Evolutionary conservation across 2,797 vertebrate species (phyloP).

Genomic region (Neopelma chrysocephalum): DNA sequence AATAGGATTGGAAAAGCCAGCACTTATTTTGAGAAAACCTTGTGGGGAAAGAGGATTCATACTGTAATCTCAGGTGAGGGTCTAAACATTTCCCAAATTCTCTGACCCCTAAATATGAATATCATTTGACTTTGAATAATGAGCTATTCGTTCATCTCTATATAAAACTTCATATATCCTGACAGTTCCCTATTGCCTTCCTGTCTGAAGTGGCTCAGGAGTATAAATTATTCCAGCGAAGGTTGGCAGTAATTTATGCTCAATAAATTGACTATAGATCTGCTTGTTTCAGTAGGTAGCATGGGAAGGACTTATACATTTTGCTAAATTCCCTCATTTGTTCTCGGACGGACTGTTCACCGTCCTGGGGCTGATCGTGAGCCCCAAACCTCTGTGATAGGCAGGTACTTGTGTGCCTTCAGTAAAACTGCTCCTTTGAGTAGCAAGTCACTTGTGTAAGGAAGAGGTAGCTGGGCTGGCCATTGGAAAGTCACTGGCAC

Average conservation of each 20-base stretch:
- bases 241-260: constrained; percentile 82
- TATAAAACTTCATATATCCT: constrained; percentile 79
- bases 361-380: neutral
- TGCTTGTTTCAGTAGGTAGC: constrained; percentile 63
- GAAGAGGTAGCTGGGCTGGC: neutral
- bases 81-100: constrained; percentile 71
- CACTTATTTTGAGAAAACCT: constrained; percentile 63
- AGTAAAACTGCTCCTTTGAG: neutral
- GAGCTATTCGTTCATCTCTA: constrained; percentile 71
- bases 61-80: constrained; percentile 57
- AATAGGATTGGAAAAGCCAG: constrained; percentile 50
- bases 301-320: constrained; percentile 58
- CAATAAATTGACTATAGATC: constrained; percentile 79
- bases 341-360: neutral
- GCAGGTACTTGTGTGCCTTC: neutral
- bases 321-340: constrained; percentile 64
- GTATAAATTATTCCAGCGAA: constrained; percentile 81
- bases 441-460: neutral
- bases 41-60: constrained; percentile 63
- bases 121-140: constrained; percentile 73
- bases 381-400: neutral
- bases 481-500: neutral
- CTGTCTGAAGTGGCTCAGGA: constrained; percentile 79
- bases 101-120: constrained; percentile 73
- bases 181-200: constrained; percentile 76